These are phyloP conservation scores for Polia nebulosa DNA, from an alignment of 2,888 invertebrate species.

Conservation along the genomic window DNA sequence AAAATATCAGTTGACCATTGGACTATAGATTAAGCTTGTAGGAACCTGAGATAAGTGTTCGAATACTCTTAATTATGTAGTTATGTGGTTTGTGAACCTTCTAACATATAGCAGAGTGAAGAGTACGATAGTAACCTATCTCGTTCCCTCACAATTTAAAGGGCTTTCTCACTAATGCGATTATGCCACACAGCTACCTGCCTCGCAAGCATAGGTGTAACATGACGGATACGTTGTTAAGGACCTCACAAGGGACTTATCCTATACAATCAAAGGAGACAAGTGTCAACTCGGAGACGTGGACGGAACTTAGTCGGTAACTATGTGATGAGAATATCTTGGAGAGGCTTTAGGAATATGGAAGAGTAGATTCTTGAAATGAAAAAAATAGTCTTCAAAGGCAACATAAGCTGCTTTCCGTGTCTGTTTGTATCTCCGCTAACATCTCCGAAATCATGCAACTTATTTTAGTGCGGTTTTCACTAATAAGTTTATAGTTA, in stretches of 20 bases:
- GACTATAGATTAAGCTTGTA: background rate
- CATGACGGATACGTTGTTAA: conserved; percentile 29
- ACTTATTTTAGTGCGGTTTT: too few relatives aligned
- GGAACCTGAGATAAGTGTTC: too few relatives aligned
- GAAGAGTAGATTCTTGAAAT: background rate
- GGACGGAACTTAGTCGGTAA: conserved; percentile 28
- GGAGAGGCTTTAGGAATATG: background rate
- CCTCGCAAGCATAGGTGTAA: conserved; percentile 10
- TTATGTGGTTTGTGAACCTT: background rate
- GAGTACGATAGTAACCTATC: background rate
- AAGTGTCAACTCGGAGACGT: conserved; percentile 30
- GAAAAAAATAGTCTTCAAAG: too few relatives aligned
- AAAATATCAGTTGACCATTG: too few relatives aligned
- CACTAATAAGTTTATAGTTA: too few relatives aligned
- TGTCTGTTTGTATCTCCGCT: too few relatives aligned
- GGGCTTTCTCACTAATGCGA: conserved; percentile 23
- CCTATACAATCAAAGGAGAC: conserved; percentile 54
- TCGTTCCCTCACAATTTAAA: conserved; percentile 17
- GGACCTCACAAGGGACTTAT: conserved; percentile 26
- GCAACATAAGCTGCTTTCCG: too few relatives aligned
- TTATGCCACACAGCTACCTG: conserved; percentile 24
- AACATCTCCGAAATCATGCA: too few relatives aligned
- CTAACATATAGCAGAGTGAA: background rate
- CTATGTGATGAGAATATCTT: conserved; percentile 46
- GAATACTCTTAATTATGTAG: background rate